These are phyloP conservation scores for Lithobius niger DNA, from an alignment of 1,140 invertebrate species.

Conservation along the genomic window DNA sequence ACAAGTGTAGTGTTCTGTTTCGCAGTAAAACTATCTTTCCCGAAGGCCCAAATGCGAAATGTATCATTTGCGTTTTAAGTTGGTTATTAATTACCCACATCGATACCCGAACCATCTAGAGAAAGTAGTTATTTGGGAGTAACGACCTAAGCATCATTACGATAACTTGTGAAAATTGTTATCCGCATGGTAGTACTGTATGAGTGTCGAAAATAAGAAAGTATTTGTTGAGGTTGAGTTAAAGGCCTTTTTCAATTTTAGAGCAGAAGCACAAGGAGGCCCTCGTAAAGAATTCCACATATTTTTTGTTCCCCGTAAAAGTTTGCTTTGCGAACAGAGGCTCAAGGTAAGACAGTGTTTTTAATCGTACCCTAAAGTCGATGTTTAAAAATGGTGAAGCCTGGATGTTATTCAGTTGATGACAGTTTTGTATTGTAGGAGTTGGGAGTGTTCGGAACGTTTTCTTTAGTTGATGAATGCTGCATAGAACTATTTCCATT, in stretches of 20 bases:
- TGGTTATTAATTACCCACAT: too few relatives aligned
- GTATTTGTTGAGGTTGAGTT: not conserved
- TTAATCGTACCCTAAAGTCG: constrained; percentile 2
- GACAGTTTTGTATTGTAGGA: constrained; percentile 43
- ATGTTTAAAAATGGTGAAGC: constrained; percentile 11
- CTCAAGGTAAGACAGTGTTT: constrained; percentile 43
- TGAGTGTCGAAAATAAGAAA: constrained; percentile 3
- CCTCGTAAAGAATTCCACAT: constrained; percentile 43
- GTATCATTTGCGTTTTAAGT: too few relatives aligned
- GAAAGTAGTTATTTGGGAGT: too few relatives aligned
- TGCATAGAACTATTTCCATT: constrained; percentile 77
- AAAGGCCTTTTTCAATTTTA: constrained; percentile 22
- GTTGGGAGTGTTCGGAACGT: constrained; percentile 59
- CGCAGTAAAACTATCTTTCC: too few relatives aligned
- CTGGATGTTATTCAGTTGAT: constrained; percentile 8
- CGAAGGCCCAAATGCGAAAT: too few relatives aligned
- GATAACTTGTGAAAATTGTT: too few relatives aligned
- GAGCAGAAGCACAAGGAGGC: constrained; percentile 31
- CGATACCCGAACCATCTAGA: too few relatives aligned
- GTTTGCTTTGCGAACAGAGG: constrained; percentile 71
- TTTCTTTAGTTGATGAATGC: constrained; percentile 69
- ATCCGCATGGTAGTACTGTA: too few relatives aligned
- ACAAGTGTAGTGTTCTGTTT: too few relatives aligned
- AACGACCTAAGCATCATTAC: too few relatives aligned
- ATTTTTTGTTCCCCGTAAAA: constrained; percentile 77